Evolutionary conservation across 2,113 vertebrate species (phyloP).

Genomic region (Penelope pileata): DNA sequence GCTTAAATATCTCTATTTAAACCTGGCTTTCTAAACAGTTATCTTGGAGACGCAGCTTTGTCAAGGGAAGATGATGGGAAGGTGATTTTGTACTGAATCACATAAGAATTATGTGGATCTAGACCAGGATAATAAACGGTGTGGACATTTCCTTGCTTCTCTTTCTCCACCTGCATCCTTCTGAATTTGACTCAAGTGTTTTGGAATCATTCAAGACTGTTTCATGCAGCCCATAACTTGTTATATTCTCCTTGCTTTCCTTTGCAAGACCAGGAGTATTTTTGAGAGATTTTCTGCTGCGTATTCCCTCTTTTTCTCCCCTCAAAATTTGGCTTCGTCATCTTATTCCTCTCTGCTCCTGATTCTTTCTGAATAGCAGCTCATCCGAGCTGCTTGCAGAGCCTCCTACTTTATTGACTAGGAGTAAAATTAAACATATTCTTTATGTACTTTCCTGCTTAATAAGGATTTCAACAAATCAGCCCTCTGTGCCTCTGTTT

Average conservation of each 20-base stretch:
- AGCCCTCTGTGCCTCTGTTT: constrained; percentile 19
- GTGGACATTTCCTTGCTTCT: neutral
- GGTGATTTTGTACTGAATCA: neutral
- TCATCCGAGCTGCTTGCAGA: neutral
- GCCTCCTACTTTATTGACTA: constrained; percentile 6
- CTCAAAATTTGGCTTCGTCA: neutral
- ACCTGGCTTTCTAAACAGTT: neutral
- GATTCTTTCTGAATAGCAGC: neutral
- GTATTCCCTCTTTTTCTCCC: neutral
- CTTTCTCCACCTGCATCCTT: neutral
- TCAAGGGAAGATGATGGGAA: neutral
- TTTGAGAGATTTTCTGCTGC: neutral
- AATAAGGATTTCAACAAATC: constrained; percentile 28
- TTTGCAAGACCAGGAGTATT: neutral
- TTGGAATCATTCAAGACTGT: neutral
- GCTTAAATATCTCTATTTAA: neutral
- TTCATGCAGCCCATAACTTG: neutral
- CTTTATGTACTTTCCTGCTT: constrained; percentile 41
- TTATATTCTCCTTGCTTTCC: neutral
- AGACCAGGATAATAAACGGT: neutral
- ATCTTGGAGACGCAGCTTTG: neutral
- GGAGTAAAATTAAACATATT: constrained; percentile 34
- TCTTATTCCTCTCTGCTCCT: neutral
- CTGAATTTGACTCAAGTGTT: neutral
- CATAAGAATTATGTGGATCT: neutral